These are phyloP conservation scores for Crocidura indochinensis DNA, from an alignment of 2,797 vertebrate genomes.

Conservation along the genomic window DNA sequence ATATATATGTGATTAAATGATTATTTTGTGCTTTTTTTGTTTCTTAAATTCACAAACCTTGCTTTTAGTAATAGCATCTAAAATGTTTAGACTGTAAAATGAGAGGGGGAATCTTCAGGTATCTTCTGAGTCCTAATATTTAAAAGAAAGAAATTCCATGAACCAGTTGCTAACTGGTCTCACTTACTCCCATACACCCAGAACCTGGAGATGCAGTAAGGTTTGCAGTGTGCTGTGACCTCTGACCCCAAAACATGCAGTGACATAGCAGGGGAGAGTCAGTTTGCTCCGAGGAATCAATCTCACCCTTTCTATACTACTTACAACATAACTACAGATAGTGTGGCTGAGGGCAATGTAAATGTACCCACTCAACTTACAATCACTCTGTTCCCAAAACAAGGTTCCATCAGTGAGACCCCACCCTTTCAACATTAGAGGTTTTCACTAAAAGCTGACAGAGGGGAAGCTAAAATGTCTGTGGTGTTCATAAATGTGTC, in stretches of 20 bases:
- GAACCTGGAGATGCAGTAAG: not conserved
- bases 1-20: too few relatives aligned
- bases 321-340: not conserved
- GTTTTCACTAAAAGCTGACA: not conserved
- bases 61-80: not conserved
- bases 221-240: not conserved
- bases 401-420: not conserved
- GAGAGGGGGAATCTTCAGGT: not conserved
- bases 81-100: not conserved
- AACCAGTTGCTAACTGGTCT: not conserved
- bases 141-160: slow-evolving; percentile 12
- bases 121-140: not conserved
- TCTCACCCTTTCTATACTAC: not conserved
- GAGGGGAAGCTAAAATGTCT: not conserved
- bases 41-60: not conserved
- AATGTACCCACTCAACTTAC: not conserved
- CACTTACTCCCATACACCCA: not conserved
- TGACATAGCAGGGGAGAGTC: not conserved
- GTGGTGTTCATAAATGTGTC: not conserved
- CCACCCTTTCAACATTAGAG: not conserved
- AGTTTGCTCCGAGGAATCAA: not conserved
- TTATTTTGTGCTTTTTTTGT: too few relatives aligned
- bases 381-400: not conserved
- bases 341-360: not conserved
- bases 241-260: not conserved